A percentile compares a stretch with the other conserved stretches of the same genome.
These are phyloP conservation scores for Ormyrus nitidulus DNA, from an alignment of 2,888 invertebrate species.

Conservation along the genomic window DNA sequence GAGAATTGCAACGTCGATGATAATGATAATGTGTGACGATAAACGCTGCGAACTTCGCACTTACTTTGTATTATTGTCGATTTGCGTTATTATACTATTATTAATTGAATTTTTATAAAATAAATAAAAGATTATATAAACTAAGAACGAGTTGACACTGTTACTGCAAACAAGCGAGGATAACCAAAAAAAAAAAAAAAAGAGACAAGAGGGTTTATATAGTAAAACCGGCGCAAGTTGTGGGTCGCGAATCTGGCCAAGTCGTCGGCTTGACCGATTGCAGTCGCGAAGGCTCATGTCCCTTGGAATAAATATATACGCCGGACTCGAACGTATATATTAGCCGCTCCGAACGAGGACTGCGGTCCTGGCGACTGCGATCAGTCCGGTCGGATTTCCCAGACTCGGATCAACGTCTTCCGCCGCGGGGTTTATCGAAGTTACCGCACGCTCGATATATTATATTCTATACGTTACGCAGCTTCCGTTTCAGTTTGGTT, in stretches of 20 bases:
- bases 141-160: not conserved
- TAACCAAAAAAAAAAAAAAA: not conserved
- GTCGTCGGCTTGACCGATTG: not conserved
- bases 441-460: constrained; percentile 6
- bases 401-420: not conserved
- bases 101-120: constrained; percentile 20
- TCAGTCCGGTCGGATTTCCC: constrained; percentile 12
- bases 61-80: not conserved
- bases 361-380: constrained; percentile 7
- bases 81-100: not conserved
- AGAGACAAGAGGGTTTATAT: not conserved
- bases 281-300: constrained; percentile 8
- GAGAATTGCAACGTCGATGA: constrained; percentile 5
- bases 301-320: constrained; percentile 18
- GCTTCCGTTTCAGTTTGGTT: not conserved
- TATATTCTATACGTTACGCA: not conserved
- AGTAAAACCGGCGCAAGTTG: not conserved
- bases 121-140: not conserved
- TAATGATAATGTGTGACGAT: too few relatives aligned
- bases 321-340: not conserved
- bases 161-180: not conserved
- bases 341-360: constrained; percentile 5
- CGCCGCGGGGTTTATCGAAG: not conserved
- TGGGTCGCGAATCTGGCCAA: not conserved
- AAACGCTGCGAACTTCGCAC: constrained; percentile 10